phyloP scores from a whole-genome alignment of 1,140 invertebrate genomes.

The Oncopeltus fasciatus region DNA sequence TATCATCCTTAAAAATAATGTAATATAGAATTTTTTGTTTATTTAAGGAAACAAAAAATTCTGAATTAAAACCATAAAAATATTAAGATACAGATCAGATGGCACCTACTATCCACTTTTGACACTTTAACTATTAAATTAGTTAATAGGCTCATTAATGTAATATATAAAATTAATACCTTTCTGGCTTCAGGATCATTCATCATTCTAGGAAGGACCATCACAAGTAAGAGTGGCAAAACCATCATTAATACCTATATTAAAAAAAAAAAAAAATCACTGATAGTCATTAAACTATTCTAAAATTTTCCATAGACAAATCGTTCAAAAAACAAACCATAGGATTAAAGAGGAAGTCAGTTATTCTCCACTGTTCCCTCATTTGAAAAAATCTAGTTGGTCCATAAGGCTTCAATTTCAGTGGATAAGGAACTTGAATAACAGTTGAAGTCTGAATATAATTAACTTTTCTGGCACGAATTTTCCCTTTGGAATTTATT shows the following conservation, averaged over 20 bases:
- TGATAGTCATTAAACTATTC: neutral
- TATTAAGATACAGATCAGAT: too few relatives aligned
- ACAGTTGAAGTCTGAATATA: conserved; percentile 80
- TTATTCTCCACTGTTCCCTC: conserved; percentile 85
- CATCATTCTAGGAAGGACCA: conserved; percentile 90
- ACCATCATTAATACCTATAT: conserved; percentile 85
- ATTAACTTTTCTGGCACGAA: conserved; percentile 86
- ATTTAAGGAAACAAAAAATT: too few relatives aligned
- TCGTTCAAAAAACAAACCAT: conserved; percentile 53
- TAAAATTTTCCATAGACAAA: too few relatives aligned
- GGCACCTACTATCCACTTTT: too few relatives aligned
- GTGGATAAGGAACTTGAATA: conserved; percentile 76
- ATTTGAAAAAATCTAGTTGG: conserved; percentile 84
- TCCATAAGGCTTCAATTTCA: conserved; percentile 69
- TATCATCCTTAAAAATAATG: too few relatives aligned
- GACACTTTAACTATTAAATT: too few relatives aligned
- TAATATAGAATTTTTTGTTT: too few relatives aligned
- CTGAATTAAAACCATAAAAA: too few relatives aligned
- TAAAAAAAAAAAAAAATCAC: conserved; percentile 6
- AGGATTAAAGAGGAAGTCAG: conserved; percentile 89
- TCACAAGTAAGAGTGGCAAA: conserved; percentile 74
- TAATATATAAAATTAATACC: too few relatives aligned
- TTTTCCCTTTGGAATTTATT: conserved; percentile 92
- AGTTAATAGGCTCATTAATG: too few relatives aligned
- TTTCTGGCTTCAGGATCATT: conserved; percentile 89